Conservation (phyloP, 1,140 invertebrate species). For the Bombus balteatus region DNA sequence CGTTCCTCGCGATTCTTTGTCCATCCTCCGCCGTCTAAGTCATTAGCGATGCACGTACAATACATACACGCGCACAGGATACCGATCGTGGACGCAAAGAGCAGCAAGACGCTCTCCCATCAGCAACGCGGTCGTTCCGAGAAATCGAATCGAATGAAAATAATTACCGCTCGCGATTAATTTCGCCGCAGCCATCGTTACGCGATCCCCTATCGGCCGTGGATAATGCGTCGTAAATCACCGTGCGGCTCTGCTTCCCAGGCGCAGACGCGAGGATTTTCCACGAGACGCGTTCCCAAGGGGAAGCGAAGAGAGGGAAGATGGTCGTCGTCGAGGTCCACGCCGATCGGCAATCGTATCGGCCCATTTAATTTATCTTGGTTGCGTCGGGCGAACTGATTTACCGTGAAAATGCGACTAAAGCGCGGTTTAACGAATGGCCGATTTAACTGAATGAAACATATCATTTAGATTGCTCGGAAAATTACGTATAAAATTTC, state of each 20-base stretch:
- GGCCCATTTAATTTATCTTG: conserved; percentile 42
- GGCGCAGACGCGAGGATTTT: conserved; percentile 31
- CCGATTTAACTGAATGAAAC: no score
- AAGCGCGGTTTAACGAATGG: no score
- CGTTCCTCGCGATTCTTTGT: neutral
- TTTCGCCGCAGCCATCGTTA: conserved; percentile 43
- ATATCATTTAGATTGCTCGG: no score
- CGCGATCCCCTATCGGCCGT: conserved; percentile 43
- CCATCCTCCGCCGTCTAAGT: neutral
- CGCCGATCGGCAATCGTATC: conserved; percentile 13
- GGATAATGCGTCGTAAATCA: conserved; percentile 51
- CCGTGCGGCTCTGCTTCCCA: neutral
- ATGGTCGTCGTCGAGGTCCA: neutral
- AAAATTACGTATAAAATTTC: no score
- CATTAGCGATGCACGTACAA: conserved; percentile 4
- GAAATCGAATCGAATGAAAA: conserved; percentile 31
- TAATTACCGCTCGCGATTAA: conserved; percentile 50
- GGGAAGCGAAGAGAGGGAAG: neutral
- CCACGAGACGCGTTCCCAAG: conserved; percentile 36
- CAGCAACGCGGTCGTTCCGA: neutral
- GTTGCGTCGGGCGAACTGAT: conserved; percentile 19
- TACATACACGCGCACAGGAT: no score
- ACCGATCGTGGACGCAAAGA: no score
- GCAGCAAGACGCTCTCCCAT: neutral
- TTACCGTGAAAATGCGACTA: neutral